Base-by-base conservation (phyloP, 2,797 vertebrate species). In the Oreochromis mossambicus region DNA sequence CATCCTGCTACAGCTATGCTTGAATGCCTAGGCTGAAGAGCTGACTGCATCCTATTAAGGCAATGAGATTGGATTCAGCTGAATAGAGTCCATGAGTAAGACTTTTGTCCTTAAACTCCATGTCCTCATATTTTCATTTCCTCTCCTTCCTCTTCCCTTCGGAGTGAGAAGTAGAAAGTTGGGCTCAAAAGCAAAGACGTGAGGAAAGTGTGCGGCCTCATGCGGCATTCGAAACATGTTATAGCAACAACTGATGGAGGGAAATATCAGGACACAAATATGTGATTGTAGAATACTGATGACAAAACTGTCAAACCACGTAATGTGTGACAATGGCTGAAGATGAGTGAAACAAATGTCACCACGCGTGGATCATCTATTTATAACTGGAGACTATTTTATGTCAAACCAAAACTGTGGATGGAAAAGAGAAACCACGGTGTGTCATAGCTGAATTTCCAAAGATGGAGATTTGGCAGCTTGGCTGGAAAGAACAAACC, bases 1-100 rank as follows among this genome's bases (percentile, higher is more conserved):
- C 89, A 91, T 90, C 89, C 90, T 80, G 89, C 87, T 63, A 82
- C 81, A 82, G 89, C 83, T 68, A 52, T 13, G 88, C 85, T 55
- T 85, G 58, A 91, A 90, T 85, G 68, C 81, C 82, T 10, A 6
- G 78, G 66, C 84, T 86, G 82, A 89, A 87, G 85, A 89, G 86
- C 82, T 78, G 83, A 80, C 83, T 88, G 88, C 84, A 81, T 29
- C 78, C 87, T 76, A 70, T 91, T 87, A 79, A 83, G 88, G 88
- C 83, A 58, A 84, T 61, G 52, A 77, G 66, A 92, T 79, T 88
- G 84, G 87, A 92, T 80, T 86, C 73, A 82, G 83, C 85, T 92
- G 87, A 92, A 92, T 61, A 55, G 83, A 91, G 41, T 83, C 80
- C 89, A 89, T 88, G 83, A 84, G 87, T 36, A 70, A 61, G 56